Evolutionary conservation across 2,113 vertebrate species (phyloP).

Genomic region (Phycodurus eques): DNA sequence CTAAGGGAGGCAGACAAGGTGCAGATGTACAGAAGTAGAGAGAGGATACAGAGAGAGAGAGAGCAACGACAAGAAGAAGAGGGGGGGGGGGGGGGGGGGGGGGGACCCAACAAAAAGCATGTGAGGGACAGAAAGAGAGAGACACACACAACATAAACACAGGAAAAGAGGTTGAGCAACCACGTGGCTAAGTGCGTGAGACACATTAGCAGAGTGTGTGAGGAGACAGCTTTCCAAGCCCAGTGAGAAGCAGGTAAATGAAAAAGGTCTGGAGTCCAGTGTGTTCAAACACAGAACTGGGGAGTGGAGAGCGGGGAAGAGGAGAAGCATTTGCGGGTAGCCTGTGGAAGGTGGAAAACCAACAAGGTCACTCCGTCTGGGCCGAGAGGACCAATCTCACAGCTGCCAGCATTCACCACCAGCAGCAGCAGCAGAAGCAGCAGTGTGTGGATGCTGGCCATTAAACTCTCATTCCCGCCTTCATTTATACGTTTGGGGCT

Average conservation of each 20-base stretch:
- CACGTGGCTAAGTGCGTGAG: slow-evolving; percentile 50
- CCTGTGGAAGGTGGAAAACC: slow-evolving; percentile 63
- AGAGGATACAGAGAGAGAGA: slow-evolving; percentile 46
- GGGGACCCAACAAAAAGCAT: slow-evolving; percentile 57
- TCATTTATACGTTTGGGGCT: slow-evolving; percentile 35
- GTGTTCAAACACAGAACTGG: slow-evolving; percentile 41
- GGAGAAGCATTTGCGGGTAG: slow-evolving; percentile 47
- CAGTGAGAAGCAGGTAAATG: slow-evolving; percentile 49
- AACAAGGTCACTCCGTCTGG: slow-evolving; percentile 43
- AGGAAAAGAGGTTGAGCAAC: slow-evolving; percentile 57
- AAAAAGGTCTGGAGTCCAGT: slow-evolving; percentile 56
- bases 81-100: too few species aligned
- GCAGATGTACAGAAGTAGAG: slow-evolving; percentile 60
- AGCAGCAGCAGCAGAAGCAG: slow-evolving; percentile 31
- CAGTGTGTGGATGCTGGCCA: slow-evolving; percentile 26
- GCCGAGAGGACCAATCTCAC: slow-evolving; percentile 36
- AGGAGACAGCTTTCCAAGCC: slow-evolving; percentile 51
- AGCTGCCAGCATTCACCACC: slow-evolving; percentile 45
- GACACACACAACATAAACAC: slow-evolving; percentile 39
- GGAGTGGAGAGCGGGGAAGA: slow-evolving; percentile 46
- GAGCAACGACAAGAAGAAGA: slow-evolving; percentile 58
- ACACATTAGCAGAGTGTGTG: slow-evolving; percentile 56
- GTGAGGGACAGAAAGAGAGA: slow-evolving; percentile 36
- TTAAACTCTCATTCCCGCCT: slow-evolving; percentile 28
- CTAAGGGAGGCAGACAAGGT: slow-evolving; percentile 74